A percentile compares a stretch with the other conserved stretches of the same genome.
Evolutionary conservation across 2,888 invertebrate genomes (phyloP).

Genomic region (Phasia obesa): DNA sequence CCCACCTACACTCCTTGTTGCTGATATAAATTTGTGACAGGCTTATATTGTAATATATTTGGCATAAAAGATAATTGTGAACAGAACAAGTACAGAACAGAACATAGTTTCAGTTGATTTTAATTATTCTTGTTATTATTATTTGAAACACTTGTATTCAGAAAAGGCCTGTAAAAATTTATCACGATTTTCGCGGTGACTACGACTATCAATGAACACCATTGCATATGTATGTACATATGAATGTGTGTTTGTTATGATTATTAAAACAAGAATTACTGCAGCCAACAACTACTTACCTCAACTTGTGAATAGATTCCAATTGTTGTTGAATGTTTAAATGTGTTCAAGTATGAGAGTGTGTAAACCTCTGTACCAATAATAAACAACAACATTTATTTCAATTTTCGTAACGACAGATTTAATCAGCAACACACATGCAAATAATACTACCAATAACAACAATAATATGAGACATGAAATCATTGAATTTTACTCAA

Average conservation of each 20-base stretch:
- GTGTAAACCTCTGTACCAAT: constrained; percentile 10
- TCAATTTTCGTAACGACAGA: constrained; percentile 61
- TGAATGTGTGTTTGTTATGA: constrained; percentile 9
- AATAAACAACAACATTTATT: constrained; percentile 54
- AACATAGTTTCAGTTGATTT: constrained; percentile 21
- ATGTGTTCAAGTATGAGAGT: neutral
- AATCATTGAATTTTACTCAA: constrained; percentile 36
- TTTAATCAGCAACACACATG: constrained; percentile 55
- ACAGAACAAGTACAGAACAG: constrained; percentile 31
- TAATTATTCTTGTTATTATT: constrained; percentile 6
- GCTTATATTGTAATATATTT: constrained; percentile 25
- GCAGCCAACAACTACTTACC: constrained; percentile 10
- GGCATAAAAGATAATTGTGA: constrained; percentile 57
- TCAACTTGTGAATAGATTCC: constrained; percentile 28
- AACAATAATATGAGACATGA: constrained; percentile 18
- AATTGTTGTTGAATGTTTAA: constrained; percentile 19
- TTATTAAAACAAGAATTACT: neutral
- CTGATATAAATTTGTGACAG: constrained; percentile 29
- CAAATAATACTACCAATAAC: constrained; percentile 11
- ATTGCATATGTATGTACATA: neutral
- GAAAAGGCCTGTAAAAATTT: constrained; percentile 34
- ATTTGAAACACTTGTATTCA: constrained; percentile 3
- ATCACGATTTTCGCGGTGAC: constrained; percentile 58
- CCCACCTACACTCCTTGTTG: neutral
- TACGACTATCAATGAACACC: constrained; percentile 8